A percentile compares a stretch with the other conserved stretches of the same genome.
These are phyloP conservation scores for Magallana nippona DNA, from an alignment of 2,888 invertebrate genomes.

Conservation along the genomic window DNA sequence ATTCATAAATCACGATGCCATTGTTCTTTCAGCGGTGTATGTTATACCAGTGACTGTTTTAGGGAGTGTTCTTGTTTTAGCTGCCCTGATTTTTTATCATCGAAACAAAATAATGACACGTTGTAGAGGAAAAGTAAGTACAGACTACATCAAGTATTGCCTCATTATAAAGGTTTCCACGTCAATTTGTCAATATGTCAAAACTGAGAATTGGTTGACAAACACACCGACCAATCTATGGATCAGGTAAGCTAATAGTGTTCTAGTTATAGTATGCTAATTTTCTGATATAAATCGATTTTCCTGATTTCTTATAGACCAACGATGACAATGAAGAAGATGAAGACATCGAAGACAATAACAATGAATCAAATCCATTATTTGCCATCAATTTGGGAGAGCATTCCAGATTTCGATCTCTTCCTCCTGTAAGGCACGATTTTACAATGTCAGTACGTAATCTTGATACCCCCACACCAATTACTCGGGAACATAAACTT, in stretches of 20 bases:
- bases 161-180: too few species aligned
- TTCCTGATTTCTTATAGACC: not conserved
- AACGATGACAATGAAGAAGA: not conserved
- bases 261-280: not conserved
- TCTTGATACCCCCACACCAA: not conserved
- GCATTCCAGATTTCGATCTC: not conserved
- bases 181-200: too few species aligned
- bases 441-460: not conserved
- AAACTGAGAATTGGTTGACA: too few species aligned
- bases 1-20: too few species aligned
- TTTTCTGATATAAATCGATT: not conserved
- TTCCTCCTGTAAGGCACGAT: constrained; percentile 3
- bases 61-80: too few species aligned
- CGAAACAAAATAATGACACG: too few species aligned
- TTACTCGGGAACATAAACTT: not conserved
- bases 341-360: not conserved
- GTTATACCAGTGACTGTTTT: too few species aligned
- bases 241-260: not conserved
- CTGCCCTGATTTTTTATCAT: too few species aligned
- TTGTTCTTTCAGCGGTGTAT: too few species aligned
- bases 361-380: constrained; percentile 2
- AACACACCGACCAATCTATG: not conserved
- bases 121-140: too few species aligned
- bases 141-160: too few species aligned
- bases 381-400: not conserved